Conservation (phyloP, 2,888 invertebrate genomes). For the Heteropelma amictum region DNA sequence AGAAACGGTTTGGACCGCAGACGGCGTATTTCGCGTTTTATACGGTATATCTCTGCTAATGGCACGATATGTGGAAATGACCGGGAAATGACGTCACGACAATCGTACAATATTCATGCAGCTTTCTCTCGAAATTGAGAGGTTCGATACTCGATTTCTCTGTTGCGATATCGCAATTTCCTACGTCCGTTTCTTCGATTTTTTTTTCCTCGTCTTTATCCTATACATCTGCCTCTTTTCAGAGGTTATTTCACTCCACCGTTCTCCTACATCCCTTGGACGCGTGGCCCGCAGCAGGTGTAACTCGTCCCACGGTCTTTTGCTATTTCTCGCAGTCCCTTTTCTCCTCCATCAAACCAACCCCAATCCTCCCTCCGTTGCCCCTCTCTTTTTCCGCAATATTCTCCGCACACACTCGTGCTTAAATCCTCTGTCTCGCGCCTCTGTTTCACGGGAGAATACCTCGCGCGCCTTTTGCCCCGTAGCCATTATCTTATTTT, state of each 20-base stretch:
- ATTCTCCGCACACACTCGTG: constrained; percentile 18
- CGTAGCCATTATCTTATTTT: constrained; percentile 77
- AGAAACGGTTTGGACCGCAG: neutral
- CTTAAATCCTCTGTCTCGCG: constrained; percentile 47
- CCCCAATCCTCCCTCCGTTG: constrained; percentile 15
- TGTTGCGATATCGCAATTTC: neutral
- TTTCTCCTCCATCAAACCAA: constrained; percentile 36
- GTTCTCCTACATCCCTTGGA: constrained; percentile 46
- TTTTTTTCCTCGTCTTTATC: constrained; percentile 9
- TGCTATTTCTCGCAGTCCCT: constrained; percentile 61
- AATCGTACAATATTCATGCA: neutral
- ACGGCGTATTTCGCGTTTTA: neutral
- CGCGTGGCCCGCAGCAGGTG: constrained; percentile 64
- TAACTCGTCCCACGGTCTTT: constrained; percentile 71
- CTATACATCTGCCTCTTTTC: constrained; percentile 44
- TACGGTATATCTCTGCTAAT: neutral
- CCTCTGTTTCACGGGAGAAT: constrained; percentile 52
- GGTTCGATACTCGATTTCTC: neutral
- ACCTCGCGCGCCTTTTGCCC: constrained; percentile 65
- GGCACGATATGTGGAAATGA: constrained; percentile 23
- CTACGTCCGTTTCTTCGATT: constrained; percentile 3
- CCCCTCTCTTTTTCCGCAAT: constrained; percentile 29
- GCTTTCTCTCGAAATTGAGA: neutral
- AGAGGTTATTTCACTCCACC: constrained; percentile 51
- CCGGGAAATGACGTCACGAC: neutral